Base-by-base conservation (phyloP, 1,140 invertebrate species). In the Drosophila sp. region DNA sequence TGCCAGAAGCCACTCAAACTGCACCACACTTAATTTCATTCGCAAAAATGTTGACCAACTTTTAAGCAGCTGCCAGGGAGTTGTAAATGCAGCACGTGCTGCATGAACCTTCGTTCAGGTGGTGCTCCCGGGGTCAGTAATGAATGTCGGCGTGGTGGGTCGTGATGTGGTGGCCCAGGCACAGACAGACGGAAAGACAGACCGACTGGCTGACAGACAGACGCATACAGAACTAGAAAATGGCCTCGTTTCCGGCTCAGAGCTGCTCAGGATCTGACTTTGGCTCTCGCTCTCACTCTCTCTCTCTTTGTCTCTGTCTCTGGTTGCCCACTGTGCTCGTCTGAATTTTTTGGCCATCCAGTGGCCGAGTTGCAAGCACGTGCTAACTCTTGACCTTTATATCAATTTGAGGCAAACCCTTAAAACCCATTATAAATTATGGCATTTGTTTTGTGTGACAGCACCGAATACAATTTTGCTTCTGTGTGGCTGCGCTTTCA, bases 361-460 rank as follows among this genome's bases (percentile, higher is more conserved):
- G 46, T 45, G 41, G 41, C 13, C 62, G 16, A 32, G 46, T 29
- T 40, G 36, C n/a, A 45, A 41, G 53, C 77, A 80, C 65, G 62
- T 71, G 76, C 69, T 46, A 50, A 72, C 71, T 72, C 82, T 72
- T 86, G 81, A 86, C 81, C 81, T 86, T 87, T 76, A 87, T 81
- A 87, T 86, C 75, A 87, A 86, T 86, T 81, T 81, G 56, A 86
- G 82, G 82, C 74, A 74, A 62, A 57, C 64, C 51, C 73, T 40
- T 76, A 70, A 72, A 78, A 41, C 82, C 71, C 71, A 78, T 78
- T 82, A 81, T 70, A 87, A 81, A 87, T 78, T 72, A 87, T 71
- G 59, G 45, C 54, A 65, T 59, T 72, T 74, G 65, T 72, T 70
- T 29, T 21, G 25, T 45, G 21, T 29, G 63, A 67, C 53, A 59